These are phyloP conservation scores for Verasper variegatus DNA, from an alignment of 2,113 vertebrate genomes.

Conservation along the genomic window DNA sequence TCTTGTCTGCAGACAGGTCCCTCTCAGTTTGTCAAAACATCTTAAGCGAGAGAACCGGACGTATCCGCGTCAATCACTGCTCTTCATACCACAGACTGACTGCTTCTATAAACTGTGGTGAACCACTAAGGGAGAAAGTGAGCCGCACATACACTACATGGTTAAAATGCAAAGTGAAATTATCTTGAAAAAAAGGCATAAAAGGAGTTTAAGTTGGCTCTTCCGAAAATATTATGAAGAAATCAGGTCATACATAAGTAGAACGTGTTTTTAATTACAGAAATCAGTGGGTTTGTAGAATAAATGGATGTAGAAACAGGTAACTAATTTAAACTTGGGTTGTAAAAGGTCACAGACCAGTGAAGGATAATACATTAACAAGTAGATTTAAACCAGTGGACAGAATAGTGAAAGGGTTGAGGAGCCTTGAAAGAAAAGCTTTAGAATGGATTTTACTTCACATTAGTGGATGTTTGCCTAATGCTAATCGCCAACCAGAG, in stretches of 20 bases:
- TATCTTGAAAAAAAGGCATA: background rate
- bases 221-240: conserved; percentile 32
- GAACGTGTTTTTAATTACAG: background rate
- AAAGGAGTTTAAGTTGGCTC: conserved; percentile 28
- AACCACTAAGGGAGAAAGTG: background rate
- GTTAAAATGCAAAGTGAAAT: background rate
- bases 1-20: no score
- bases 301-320: background rate
- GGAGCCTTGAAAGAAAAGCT: background rate
- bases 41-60: background rate
- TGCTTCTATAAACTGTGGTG: no score
- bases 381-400: background rate
- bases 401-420: background rate
- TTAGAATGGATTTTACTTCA: background rate
- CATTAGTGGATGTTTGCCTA: background rate
- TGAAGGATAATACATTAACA: background rate
- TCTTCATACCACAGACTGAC: background rate
- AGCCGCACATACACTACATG: background rate
- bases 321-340: background rate
- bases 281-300: conserved; percentile 8
- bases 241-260: conserved; percentile 26
- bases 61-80: background rate
- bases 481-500: background rate
- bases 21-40: background rate
- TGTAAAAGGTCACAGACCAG: background rate